Base-by-base conservation (phyloP, 2,888 invertebrate species). In the Troilus luridus region DNA sequence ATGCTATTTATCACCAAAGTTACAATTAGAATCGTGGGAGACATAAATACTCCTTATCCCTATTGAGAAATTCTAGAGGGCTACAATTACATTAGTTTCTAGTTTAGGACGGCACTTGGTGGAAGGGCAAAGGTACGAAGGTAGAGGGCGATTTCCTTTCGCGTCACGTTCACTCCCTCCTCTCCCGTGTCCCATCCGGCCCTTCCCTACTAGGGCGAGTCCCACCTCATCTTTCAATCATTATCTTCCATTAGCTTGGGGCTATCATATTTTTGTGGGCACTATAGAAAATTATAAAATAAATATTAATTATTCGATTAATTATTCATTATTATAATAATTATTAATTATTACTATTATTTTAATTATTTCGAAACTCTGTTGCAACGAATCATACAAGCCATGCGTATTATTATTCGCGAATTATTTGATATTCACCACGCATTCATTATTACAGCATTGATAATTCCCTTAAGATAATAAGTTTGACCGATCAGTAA, bases 71-170 rank as follows among this genome's bases (percentile, higher is more conserved):
- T 41, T 19, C 24, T 8, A 41, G 41, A 12, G 17, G 17, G 21
- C 11, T 1, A 17, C 72, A 77, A 77, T 77, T 77, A 77, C 72
- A 77, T 77, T 77, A 77, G 72, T 77, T 77, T 77, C 72, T 77
- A 41, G 72, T 77, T 77, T 77, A 41, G 27, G 41, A 9, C 27
- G 27, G 6, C 72, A 77, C 27, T 77, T 77, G 27, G 72, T 2
- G 27, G 72, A 27, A 6, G 67, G 67, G 24, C 3, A 27, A 41
- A 27, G 14, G 24, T 24, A 27, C 14, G 12, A 1, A 11, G n/a
- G 24, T n/a, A 59, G 59, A 1, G 14, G 67, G 14, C 67, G 17
- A 7, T 77, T 77, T 77, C 72, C 72, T 77, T 77, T 77, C 72
- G 72, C 9, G 72, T 77, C 72, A 77, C 72, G 72, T 77, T 14